Conservation (phyloP, 2,797 vertebrate genomes). For the Mycteria americana region DNA sequence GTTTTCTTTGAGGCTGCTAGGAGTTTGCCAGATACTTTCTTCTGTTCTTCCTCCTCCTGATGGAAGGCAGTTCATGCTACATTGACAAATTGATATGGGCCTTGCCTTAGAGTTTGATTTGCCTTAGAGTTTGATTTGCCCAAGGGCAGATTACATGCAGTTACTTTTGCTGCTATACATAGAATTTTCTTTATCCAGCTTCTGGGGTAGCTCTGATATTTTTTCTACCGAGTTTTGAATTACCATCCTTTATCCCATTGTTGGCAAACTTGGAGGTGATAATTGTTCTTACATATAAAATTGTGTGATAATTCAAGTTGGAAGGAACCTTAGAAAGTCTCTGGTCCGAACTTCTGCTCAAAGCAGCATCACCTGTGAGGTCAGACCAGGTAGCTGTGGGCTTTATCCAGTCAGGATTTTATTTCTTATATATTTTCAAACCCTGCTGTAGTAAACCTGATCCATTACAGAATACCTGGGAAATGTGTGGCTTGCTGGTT, state of each 20-base stretch:
- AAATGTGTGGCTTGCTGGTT: background rate
- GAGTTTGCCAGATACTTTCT: background rate
- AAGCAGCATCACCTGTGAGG: background rate
- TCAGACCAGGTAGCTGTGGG: background rate
- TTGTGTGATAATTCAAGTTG: background rate
- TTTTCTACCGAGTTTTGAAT: background rate
- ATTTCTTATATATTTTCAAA: background rate
- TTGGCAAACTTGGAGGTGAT: background rate
- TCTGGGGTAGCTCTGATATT: background rate
- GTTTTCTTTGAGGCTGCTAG: background rate
- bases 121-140: background rate
- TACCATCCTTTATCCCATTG: background rate
- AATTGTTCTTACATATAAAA: background rate
- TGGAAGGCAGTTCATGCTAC: background rate
- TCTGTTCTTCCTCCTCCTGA: background rate
- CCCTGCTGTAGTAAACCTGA: background rate
- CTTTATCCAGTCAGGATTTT: background rate
- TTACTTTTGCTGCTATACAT: background rate
- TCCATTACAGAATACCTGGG: rapidly evolving
- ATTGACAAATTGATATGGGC: background rate
- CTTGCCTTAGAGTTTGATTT: background rate
- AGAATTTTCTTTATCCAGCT: background rate
- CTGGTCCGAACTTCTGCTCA: background rate
- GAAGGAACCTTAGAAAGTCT: background rate
- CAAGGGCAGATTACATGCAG: background rate